phyloP scores from a whole-genome alignment of 2,797 vertebrate genomes.

The Coracias cyanogaster region DNA sequence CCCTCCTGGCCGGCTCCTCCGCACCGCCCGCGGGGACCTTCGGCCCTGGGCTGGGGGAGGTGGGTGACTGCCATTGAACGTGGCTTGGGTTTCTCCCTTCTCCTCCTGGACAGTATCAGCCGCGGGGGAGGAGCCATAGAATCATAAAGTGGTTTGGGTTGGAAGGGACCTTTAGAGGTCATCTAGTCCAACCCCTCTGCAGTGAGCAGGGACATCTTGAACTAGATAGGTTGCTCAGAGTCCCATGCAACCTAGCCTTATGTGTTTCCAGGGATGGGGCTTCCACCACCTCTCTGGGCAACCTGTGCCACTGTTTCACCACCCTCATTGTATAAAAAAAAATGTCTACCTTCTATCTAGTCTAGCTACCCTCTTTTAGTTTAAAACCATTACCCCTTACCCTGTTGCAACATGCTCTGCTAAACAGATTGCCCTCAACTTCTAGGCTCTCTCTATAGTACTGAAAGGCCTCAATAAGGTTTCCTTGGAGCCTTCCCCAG shows the following conservation, averaged over 20 bases:
- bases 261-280: background rate
- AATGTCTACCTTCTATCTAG: background rate
- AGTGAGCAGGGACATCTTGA: background rate
- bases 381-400: background rate
- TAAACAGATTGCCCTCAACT: background rate
- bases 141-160: too few relatives aligned
- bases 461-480: background rate
- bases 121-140: background rate
- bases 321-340: background rate
- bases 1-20: background rate
- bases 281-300: background rate
- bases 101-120: background rate
- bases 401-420: too few relatives aligned
- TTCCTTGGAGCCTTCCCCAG: background rate
- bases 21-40: too few relatives aligned
- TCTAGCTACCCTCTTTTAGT: background rate
- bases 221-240: too few relatives aligned
- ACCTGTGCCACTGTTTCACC: background rate
- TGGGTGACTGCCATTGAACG: rapidly evolving
- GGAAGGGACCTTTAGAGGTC: background rate
- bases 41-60: background rate
- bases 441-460: background rate
- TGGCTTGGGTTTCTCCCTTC: too few relatives aligned
- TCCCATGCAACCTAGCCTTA: background rate
- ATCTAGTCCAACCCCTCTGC: background rate